Conservation (phyloP, 2,888 invertebrate species). For the Ichneumoninae sp. region DNA sequence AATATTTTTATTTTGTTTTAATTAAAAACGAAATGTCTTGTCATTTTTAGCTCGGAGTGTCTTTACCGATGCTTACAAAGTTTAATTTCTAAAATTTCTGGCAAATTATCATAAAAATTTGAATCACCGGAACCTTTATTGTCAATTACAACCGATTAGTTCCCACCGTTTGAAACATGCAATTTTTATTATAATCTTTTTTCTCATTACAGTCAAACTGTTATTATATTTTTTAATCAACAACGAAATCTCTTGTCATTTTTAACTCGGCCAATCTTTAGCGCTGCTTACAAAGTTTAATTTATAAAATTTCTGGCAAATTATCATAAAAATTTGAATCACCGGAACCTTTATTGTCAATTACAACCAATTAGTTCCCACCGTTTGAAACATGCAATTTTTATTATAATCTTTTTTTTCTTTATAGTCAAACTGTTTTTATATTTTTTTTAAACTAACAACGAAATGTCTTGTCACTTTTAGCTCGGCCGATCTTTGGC, state of each 20-base stretch:
- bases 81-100: too few relatives aligned
- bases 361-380: too few relatives aligned
- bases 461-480: conserved; percentile 23
- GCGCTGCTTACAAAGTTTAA: conserved; percentile 17
- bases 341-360: background rate
- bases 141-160: background rate
- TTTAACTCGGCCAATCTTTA: conserved; percentile 56
- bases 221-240: background rate
- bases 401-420: too few relatives aligned
- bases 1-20: too few relatives aligned
- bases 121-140: too few relatives aligned
- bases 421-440: too few relatives aligned
- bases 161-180: too few relatives aligned
- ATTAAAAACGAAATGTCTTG: background rate
- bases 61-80: conserved; percentile 38
- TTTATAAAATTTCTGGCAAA: too few relatives aligned
- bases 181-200: too few relatives aligned
- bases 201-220: too few relatives aligned
- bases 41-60: conserved; percentile 57
- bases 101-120: background rate
- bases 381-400: too few relatives aligned
- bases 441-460: background rate
- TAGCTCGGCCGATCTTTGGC: conserved; percentile 56
- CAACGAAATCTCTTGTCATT: conserved; percentile 6
- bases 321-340: background rate